Evolutionary conservation across 2,113 vertebrate species (phyloP).

Genomic region (Macaca nemestrina): DNA sequence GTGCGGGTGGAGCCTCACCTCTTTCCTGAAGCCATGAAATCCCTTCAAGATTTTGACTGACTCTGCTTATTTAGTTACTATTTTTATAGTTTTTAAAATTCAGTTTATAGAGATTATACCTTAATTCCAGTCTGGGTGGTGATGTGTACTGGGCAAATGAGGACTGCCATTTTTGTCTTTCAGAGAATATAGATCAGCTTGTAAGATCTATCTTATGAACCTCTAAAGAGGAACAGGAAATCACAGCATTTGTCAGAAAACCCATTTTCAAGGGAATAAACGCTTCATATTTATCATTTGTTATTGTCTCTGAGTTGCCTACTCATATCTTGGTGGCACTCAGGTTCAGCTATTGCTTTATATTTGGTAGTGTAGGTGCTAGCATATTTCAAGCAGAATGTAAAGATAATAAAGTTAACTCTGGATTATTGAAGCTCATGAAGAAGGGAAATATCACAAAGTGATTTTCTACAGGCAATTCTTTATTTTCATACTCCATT

Average conservation of each 20-base stretch:
- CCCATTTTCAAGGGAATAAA: neutral
- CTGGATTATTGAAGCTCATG: neutral
- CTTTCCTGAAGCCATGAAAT: constrained; percentile 20
- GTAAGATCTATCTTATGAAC: neutral
- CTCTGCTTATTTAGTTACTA: neutral
- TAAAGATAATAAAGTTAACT: neutral
- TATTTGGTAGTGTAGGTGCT: neutral
- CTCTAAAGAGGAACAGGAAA: neutral
- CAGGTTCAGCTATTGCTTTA: neutral
- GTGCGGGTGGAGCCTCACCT: constrained; percentile 48
- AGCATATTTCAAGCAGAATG: neutral
- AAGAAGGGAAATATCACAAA: neutral
- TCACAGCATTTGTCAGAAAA: neutral
- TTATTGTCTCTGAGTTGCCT: neutral
- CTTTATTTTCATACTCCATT: neutral
- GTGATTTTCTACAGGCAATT: neutral
- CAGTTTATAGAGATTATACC: neutral
- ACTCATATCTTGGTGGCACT: neutral
- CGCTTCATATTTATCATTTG: neutral
- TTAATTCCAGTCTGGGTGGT: neutral
- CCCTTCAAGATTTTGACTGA: neutral
- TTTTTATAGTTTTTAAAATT: neutral
- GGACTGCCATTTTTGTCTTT: neutral
- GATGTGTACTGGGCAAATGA: neutral
- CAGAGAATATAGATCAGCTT: neutral